Conservation (phyloP, 2,797 vertebrate species). For the Borostomias antarcticus region DNA sequence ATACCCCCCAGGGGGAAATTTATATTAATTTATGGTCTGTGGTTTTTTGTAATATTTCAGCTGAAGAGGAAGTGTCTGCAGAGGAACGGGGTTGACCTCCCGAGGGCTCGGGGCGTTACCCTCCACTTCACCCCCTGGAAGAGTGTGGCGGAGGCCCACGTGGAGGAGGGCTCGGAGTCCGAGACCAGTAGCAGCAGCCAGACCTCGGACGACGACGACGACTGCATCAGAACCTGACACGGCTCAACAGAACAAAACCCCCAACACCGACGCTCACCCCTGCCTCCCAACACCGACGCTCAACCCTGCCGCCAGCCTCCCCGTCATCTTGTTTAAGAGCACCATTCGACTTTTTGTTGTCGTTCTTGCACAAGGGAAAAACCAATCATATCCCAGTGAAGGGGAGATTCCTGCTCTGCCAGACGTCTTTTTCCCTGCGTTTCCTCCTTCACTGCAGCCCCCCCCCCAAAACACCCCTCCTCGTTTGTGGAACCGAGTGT, state of each 20-base stretch:
- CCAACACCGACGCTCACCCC: slow-evolving; percentile 70
- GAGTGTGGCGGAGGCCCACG: slow-evolving; percentile 88
- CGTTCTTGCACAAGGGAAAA: slow-evolving; percentile 94
- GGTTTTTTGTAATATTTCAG: no score
- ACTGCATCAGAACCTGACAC: slow-evolving; percentile 80
- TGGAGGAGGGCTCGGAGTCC: slow-evolving; percentile 90
- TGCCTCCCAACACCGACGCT: slow-evolving; percentile 60
- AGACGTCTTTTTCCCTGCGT: slow-evolving; percentile 79
- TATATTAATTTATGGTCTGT: no score
- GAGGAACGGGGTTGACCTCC: slow-evolving; percentile 89
- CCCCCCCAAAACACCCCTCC: slow-evolving; percentile 38
- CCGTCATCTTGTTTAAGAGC: slow-evolving; percentile 76
- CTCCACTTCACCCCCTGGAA: slow-evolving; percentile 94
- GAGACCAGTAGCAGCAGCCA: slow-evolving; percentile 97
- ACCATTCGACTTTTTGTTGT: slow-evolving; percentile 72
- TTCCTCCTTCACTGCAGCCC: slow-evolving; percentile 76
- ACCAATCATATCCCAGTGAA: slow-evolving; percentile 88
- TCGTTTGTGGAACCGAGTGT: slow-evolving; percentile 88
- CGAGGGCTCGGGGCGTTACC: slow-evolving; percentile 80
- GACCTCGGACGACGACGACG: slow-evolving; percentile 93
- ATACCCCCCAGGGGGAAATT: no score
- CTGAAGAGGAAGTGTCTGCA: slow-evolving; percentile 92
- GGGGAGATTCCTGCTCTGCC: slow-evolving; percentile 76
- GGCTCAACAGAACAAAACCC: slow-evolving; percentile 77
- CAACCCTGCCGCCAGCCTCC: slow-evolving; percentile 59